Percentiles rank a stretch among this genome's conserved stretches.
Conservation (phyloP, 2,797 vertebrate species). For the Pseudopleuronectes americanus region DNA sequence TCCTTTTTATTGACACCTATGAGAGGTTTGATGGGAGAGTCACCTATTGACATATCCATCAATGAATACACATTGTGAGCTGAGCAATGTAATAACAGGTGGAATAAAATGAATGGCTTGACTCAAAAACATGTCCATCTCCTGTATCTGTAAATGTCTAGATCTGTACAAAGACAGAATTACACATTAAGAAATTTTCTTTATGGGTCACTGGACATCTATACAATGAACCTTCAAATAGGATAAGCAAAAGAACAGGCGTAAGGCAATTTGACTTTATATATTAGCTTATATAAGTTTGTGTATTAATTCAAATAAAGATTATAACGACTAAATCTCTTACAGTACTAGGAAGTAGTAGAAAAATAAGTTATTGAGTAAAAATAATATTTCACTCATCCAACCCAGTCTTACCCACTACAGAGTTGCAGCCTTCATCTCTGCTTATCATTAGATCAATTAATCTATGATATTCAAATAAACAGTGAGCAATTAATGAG, state of each 20-base stretch:
- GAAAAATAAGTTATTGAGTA: background rate
- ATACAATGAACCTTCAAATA: too few species aligned
- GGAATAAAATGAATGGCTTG: too few species aligned
- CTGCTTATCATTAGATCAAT: background rate
- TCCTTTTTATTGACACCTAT: slow-evolving; percentile 24
- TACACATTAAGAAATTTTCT: too few species aligned
- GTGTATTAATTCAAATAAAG: too few species aligned
- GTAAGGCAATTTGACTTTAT: too few species aligned
- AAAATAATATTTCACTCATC: too few species aligned
- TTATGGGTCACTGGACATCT: too few species aligned
- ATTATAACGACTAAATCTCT: too few species aligned
- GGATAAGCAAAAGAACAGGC: too few species aligned
- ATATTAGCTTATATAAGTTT: too few species aligned
- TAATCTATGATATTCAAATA: slow-evolving; percentile 2
- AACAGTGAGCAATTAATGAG: background rate
- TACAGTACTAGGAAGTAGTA: too few species aligned
- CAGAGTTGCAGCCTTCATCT: background rate
- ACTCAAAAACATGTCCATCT: background rate
- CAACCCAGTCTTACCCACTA: too few species aligned
- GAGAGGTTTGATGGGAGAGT: slow-evolving; percentile 14
- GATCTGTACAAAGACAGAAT: background rate
- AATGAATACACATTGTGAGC: background rate
- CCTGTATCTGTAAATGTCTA: background rate
- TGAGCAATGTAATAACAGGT: slow-evolving; percentile 21
- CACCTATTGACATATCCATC: background rate